Conservation (phyloP, 2,113 vertebrate species). For the Bos javanicus region DNA sequence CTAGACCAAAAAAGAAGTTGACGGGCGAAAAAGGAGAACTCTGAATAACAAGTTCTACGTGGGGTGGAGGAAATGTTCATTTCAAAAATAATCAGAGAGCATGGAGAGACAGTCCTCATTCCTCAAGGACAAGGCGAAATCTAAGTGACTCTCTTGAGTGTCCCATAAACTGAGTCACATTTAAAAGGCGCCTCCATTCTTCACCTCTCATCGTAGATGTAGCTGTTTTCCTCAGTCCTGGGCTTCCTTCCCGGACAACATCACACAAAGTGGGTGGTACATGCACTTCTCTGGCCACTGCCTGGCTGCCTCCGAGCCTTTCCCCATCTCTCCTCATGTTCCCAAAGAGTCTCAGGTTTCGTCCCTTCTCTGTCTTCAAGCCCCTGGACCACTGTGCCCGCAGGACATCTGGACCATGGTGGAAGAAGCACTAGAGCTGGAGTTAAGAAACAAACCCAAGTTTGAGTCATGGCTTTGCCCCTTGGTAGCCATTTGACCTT, state of each 20-base stretch:
- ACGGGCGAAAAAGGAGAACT: not conserved
- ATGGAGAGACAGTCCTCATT: not conserved
- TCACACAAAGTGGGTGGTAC: not conserved
- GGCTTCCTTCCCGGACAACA: not conserved
- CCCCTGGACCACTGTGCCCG: not conserved
- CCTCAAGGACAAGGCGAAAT: not conserved
- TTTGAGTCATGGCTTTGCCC: not conserved
- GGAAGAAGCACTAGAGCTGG: not conserved
- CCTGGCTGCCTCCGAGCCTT: not conserved
- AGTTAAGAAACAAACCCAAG: not conserved
- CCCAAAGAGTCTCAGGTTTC: not conserved
- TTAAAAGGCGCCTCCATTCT: not conserved
- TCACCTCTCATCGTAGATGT: not conserved
- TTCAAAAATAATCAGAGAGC: constrained; percentile 36
- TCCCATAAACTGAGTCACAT: not conserved
- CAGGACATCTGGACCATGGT: not conserved
- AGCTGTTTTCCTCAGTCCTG: not conserved
- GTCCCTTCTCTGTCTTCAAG: not conserved
- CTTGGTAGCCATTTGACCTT: not conserved
- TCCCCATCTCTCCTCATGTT: not conserved
- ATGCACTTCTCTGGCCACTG: not conserved
- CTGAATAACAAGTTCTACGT: constrained; percentile 39
- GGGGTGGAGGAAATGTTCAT: not conserved
- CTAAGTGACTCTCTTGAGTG: not conserved
- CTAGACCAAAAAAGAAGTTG: constrained; percentile 38